These are phyloP conservation scores for Thelohanellus kitauei DNA, from an alignment of 30 jellyfish, hydroid and myxozoan species.

Conservation along the genomic window DNA sequence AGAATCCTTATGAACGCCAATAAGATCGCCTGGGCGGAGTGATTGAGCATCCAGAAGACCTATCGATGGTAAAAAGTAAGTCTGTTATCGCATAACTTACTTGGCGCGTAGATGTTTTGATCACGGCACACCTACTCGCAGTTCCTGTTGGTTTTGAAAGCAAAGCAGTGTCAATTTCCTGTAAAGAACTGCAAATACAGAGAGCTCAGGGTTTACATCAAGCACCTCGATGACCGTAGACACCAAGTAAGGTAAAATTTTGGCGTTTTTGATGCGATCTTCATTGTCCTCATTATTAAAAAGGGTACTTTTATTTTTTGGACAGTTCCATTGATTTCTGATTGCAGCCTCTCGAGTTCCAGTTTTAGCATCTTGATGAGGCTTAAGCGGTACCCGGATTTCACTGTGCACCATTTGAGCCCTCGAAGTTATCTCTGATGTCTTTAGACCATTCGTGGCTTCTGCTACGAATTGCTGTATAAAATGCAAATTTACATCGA, in stretches of 20 bases:
- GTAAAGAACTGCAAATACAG: not conserved
- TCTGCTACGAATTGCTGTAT: no score
- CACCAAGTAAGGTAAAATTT: slow-evolving; percentile 51
- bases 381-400: no score
- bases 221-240: slow-evolving; percentile 76
- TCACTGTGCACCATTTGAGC: not conserved
- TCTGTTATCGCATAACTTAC: slow-evolving; percentile 5
- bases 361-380: no score
- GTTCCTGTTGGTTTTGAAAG: not conserved
- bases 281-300: slow-evolving; percentile 20
- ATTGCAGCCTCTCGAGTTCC: no score
- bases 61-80: slow-evolving; percentile 68
- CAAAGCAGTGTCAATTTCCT: not conserved
- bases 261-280: slow-evolving; percentile 54
- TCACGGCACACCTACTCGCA: slow-evolving; percentile 48
- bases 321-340: no score
- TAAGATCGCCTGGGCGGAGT: slow-evolving; percentile 60
- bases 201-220: slow-evolving; percentile 11
- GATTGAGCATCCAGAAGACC: slow-evolving; percentile 75
- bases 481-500: no score
- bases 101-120: slow-evolving; percentile 92
- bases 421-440: not conserved
- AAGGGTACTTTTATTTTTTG: no score
- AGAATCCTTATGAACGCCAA: slow-evolving; percentile 80
- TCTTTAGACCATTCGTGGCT: not conserved